phyloP scores from a whole-genome alignment of 2,888 invertebrate species.

The Drosophila merina region DNA sequence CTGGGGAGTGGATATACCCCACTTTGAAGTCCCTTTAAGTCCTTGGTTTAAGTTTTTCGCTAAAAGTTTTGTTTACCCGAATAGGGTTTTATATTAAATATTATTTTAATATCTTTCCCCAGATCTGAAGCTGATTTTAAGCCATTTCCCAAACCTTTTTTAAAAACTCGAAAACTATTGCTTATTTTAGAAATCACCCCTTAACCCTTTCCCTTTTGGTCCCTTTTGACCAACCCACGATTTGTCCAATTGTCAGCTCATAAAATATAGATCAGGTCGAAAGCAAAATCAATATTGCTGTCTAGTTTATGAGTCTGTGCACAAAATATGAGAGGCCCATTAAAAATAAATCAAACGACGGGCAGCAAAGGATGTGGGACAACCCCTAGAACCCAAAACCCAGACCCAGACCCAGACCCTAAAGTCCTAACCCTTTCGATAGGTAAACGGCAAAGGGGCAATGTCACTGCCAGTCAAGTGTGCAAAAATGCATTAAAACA shows the following conservation, averaged over 20 bases:
- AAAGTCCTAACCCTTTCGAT: conserved; percentile 10
- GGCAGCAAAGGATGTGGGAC: conserved; percentile 30
- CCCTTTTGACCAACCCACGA: conserved; percentile 42
- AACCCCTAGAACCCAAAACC: conserved; percentile 11
- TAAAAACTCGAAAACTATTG: background rate
- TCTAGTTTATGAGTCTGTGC: conserved; percentile 66
- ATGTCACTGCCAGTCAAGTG: conserved; percentile 69
- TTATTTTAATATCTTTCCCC: too few species aligned
- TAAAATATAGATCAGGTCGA: conserved; percentile 64
- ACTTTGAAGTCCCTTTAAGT: too few species aligned
- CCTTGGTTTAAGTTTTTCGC: too few species aligned
- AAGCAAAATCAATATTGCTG: conserved; percentile 50
- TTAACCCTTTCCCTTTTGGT: conserved; percentile 8
- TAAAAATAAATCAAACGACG: conserved; percentile 75
- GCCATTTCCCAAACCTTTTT: background rate
- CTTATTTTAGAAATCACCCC: conserved; percentile 14
- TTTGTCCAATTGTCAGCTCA: conserved; percentile 77
- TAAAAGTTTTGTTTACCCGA: too few species aligned
- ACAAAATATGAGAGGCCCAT: conserved; percentile 65
- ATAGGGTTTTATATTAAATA: too few species aligned
- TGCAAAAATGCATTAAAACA: conserved; percentile 74
- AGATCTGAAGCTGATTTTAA: background rate
- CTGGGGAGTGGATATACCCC: too few species aligned
- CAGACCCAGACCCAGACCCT: conserved; percentile 4
- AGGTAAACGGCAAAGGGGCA: conserved; percentile 36